Evolutionary conservation across 2,113 vertebrate genomes (phyloP).

Genomic region (Grallaria varia): DNA sequence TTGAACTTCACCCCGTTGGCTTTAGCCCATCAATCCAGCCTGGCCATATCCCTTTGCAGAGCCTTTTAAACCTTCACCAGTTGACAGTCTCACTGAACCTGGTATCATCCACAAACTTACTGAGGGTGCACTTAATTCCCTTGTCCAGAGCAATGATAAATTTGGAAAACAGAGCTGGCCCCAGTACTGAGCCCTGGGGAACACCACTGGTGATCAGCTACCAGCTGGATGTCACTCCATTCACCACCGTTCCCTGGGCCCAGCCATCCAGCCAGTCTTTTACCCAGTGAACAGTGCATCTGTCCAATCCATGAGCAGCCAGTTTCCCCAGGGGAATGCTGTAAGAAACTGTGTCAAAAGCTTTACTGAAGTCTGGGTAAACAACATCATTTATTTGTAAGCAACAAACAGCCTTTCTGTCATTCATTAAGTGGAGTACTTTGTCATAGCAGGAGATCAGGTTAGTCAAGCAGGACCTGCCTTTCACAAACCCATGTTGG

Average conservation of each 20-base stretch:
- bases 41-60: neutral
- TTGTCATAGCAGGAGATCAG: neutral
- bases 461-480: neutral
- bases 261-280: neutral
- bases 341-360: neutral
- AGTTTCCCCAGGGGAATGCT: neutral
- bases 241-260: too few relatives aligned
- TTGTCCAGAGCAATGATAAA: accelerated
- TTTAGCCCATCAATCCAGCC: neutral
- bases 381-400: neutral
- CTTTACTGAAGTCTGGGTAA: neutral
- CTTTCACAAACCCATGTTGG: neutral
- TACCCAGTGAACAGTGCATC: neutral
- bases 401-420: neutral
- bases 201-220: accelerated
- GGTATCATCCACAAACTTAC: neutral
- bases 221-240: neutral
- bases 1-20: neutral
- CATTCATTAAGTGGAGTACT: neutral
- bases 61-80: neutral
- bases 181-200: neutral
- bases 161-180: neutral
- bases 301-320: accelerated
- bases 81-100: neutral
- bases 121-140: accelerated